Evolutionary conservation across 1,140 invertebrate genomes (phyloP), one percentile per base, ranked within the genome.

Genomic region (Aphidius gifuensis): DNA sequence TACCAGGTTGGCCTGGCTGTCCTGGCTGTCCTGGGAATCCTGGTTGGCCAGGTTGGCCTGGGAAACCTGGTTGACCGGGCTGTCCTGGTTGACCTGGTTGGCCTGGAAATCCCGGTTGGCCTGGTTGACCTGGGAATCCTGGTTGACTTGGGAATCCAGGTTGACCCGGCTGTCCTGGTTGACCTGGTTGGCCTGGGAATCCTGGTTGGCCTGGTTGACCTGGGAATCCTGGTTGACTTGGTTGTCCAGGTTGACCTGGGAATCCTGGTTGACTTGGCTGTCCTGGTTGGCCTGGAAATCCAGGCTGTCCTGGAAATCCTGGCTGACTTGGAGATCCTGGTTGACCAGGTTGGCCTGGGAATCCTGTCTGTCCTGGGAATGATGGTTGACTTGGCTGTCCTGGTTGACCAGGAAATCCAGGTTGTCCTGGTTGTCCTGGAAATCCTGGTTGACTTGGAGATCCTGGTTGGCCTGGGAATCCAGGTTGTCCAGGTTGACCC

Each of bases 71-170:
- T 6, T 47, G 46, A 38, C 66, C 66, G 43, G 68, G 66, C 21
- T 58, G 49, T 8, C 60, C 78, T 9, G 63, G 65, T 6, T 39
- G 69, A 0, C 75, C 68, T 32, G 23, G 4, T 57, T 44, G 42
- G 11, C 43, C 9, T 45, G n/a, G n/a, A 21, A 53, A 49, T 42
- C 58, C 58, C 0, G 38, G n/a, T 9, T 43, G 38, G n/a, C 48
- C 38, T 1, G 40, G 23, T 8, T 58, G 45, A 6, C 42, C 49
- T 6, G 68, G 67, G n/a, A 49, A 39, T n/a, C 59, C 43, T 45
- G 5, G 6, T 23, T 60, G 58, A 7, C 47, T 32, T 5, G 46
- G 46, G 2, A 5, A 11, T 43, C 48, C 48, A 2, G n/a, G n/a
- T 16, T 60, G 58, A 2, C 58, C 58, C 0, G 38, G n/a, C 4